These are phyloP conservation scores for Trissoscelio sp. DNA, from an alignment of 2,888 invertebrate genomes.

Conservation along the genomic window DNA sequence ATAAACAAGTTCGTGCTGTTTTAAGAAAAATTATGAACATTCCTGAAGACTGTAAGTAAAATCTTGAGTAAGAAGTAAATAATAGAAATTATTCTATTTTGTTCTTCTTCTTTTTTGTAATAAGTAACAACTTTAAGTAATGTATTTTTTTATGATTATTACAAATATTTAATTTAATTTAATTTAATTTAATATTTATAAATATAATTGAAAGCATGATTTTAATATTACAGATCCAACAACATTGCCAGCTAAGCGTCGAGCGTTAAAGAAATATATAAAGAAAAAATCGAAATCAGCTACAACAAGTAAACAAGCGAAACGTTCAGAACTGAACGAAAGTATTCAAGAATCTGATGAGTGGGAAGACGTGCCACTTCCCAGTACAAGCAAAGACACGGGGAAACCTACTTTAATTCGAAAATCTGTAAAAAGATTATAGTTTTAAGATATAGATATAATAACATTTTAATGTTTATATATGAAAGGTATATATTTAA, in stretches of 20 bases:
- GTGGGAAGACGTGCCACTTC: conserved; percentile 68
- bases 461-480: neutral
- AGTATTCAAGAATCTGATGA: conserved; percentile 68
- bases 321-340: conserved; percentile 49
- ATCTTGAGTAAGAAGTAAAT: conserved; percentile 10
- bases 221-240: conserved; percentile 77
- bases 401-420: conserved; percentile 53
- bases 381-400: conserved; percentile 65
- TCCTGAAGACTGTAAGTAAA: conserved; percentile 80
- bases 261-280: neutral
- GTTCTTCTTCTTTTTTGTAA: neutral
- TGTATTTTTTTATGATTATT: too few relatives aligned
- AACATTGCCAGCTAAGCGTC: conserved; percentile 72
- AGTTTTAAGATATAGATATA: neutral
- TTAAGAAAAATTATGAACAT: conserved; percentile 81
- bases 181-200: neutral
- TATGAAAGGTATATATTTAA: too few relatives aligned
- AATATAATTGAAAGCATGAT: neutral
- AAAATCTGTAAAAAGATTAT: conserved; percentile 58
- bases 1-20: conserved; percentile 86
- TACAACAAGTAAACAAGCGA: conserved; percentile 41
- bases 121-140: too few relatives aligned
- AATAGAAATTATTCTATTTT: neutral
- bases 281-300: conserved; percentile 44
- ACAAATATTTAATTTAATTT: neutral